phyloP scores from a whole-genome alignment of 2,888 invertebrate genomes.

The Drosophila picticornis region DNA sequence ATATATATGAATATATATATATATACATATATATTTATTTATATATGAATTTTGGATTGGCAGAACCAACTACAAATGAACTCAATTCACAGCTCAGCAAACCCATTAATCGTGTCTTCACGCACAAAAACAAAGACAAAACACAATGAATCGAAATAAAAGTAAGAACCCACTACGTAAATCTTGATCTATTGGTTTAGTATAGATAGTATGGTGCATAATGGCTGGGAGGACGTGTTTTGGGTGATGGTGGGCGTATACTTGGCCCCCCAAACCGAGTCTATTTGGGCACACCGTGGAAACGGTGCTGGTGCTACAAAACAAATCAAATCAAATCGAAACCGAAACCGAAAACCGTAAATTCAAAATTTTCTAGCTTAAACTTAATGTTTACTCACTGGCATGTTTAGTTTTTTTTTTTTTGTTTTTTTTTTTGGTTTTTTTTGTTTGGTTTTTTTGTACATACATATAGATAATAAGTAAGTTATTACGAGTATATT shows the following conservation, averaged over 20 bases:
- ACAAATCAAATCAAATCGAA: conserved; percentile 60
- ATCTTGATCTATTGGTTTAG: conserved; percentile 18
- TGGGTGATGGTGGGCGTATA: conserved; percentile 3
- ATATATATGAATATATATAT: background rate
- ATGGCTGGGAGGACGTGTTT: conserved; percentile 24
- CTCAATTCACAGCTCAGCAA: conserved; percentile 25
- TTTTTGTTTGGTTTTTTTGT: no score
- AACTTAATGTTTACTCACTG: conserved; percentile 35
- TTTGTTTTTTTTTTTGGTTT: background rate
- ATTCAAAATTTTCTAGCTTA: conserved; percentile 57
- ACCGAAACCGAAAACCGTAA: conserved; percentile 57
- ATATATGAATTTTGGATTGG: background rate
- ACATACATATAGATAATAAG: conserved; percentile 44
- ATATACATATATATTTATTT: background rate
- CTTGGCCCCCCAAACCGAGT: conserved; percentile 9
- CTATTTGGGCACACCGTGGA: conserved; percentile 19
- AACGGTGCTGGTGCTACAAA: conserved; percentile 48
- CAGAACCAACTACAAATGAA: conserved; percentile 40
- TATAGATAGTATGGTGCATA: conserved; percentile 35
- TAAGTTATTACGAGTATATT: conserved; percentile 31
- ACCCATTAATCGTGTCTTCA: conserved; percentile 8
- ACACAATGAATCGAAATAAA: background rate
- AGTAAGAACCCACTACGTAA: conserved; percentile 13
- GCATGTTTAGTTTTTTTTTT: conserved; percentile 7
- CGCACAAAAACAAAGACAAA: background rate